phyloP scores from a whole-genome alignment of 2,888 invertebrate species.

The Tortricodes alternella region DNA sequence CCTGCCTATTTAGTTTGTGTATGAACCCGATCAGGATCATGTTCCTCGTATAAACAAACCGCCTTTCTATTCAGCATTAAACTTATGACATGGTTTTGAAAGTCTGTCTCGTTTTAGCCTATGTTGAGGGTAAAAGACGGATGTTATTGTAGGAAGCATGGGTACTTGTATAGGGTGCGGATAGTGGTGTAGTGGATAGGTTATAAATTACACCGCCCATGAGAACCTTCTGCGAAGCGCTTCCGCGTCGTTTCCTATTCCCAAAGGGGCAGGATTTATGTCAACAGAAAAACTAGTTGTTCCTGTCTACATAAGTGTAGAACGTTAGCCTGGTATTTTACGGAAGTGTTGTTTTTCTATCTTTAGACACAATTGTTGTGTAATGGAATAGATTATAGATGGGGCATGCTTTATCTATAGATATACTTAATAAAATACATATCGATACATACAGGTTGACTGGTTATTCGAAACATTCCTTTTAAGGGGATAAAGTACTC shows the following conservation, averaged over 20 bases:
- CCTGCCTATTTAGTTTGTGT: slow-evolving; percentile 29
- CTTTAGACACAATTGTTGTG: not conserved
- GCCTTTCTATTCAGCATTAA: not conserved
- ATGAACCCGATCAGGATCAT: slow-evolving; percentile 25
- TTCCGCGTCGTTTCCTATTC: slow-evolving; percentile 59
- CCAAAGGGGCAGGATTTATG: slow-evolving; percentile 66
- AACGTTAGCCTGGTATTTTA: slow-evolving; percentile 10
- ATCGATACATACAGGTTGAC: too few relatives aligned
- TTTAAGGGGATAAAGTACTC: too few relatives aligned
- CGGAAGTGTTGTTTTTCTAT: slow-evolving; percentile 8
- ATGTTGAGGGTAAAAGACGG: not conserved
- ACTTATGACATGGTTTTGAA: not conserved
- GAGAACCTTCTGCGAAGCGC: slow-evolving; percentile 61
- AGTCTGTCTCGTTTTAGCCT: slow-evolving; percentile 1
- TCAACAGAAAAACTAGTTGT: slow-evolving; percentile 66
- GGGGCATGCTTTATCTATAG: too few relatives aligned
- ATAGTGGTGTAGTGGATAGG: slow-evolving; percentile 39
- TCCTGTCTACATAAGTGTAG: slow-evolving; percentile 37
- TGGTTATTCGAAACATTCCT: too few relatives aligned
- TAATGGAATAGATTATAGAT: too few relatives aligned
- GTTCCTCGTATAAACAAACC: slow-evolving; percentile 1
- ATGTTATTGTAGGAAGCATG: not conserved
- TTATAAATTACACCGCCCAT: slow-evolving; percentile 64
- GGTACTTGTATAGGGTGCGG: slow-evolving; percentile 9
- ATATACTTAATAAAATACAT: too few relatives aligned